Evolutionary conservation across 2,113 vertebrate species (phyloP).

Genomic region (Globicephala melas): DNA sequence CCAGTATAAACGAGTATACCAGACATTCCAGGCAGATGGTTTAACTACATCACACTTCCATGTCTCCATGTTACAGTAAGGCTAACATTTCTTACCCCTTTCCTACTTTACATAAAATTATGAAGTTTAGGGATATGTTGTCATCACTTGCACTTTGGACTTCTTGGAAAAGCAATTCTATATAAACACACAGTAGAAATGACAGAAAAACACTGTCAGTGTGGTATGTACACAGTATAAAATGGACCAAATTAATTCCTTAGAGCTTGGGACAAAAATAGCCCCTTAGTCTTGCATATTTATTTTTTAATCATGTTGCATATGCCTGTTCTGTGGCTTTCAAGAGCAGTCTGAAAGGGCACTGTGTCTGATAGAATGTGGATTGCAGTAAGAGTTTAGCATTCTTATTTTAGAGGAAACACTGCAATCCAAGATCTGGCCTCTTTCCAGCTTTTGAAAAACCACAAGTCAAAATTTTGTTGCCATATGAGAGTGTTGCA

Average conservation of each 20-base stretch:
- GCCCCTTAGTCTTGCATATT: background rate
- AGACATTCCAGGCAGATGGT: background rate
- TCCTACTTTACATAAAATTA: background rate
- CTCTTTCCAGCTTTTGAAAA: constrained; percentile 5
- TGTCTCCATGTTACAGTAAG: background rate
- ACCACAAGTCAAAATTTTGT: background rate
- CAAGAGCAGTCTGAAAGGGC: background rate
- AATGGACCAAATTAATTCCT: constrained; percentile 29
- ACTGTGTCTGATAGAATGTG: background rate
- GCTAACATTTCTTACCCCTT: background rate
- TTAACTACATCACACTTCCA: background rate
- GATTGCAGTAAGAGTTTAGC: background rate
- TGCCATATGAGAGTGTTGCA: background rate
- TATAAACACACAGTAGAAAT: constrained; percentile 26
- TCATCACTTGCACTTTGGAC: background rate
- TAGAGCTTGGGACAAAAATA: constrained; percentile 11
- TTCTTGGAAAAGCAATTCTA: background rate
- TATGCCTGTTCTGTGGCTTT: background rate
- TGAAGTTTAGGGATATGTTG: background rate
- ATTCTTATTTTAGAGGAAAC: background rate
- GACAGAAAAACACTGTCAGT: constrained; percentile 35
- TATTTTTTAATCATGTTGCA: background rate
- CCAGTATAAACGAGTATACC: background rate
- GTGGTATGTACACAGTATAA: constrained; percentile 55
- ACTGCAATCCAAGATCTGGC: background rate